These are phyloP conservation scores for Ammospiza caudacuta DNA, from an alignment of 2,113 vertebrate genomes.

Conservation along the genomic window DNA sequence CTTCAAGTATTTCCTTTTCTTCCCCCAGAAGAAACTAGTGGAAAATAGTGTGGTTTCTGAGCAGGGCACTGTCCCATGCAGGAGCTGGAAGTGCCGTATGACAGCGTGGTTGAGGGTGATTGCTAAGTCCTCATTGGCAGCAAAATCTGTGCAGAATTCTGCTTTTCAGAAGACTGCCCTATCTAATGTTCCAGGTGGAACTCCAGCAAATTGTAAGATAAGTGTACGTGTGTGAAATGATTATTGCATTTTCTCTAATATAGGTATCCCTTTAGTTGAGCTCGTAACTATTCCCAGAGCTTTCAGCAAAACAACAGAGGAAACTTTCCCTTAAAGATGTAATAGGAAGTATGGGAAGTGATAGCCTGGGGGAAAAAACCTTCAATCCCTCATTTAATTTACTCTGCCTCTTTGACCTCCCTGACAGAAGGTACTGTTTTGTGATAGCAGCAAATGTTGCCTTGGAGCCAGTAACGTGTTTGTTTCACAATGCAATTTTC, in stretches of 20 bases:
- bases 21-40: neutral
- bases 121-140: neutral
- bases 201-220: neutral
- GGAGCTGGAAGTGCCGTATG: neutral
- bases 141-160: neutral
- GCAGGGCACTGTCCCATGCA: fast-evolving
- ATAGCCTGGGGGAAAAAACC: neutral
- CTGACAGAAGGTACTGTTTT: neutral
- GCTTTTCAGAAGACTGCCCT: neutral
- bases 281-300: neutral
- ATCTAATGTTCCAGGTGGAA: fast-evolving
- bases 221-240: neutral
- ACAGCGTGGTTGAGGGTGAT: neutral
- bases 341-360: neutral
- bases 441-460: neutral
- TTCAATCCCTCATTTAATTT: neutral
- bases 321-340: neutral
- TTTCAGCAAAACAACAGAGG: neutral
- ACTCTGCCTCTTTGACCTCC: neutral
- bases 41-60: neutral
- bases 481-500: neutral
- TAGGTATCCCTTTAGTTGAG: fast-evolving
- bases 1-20: neutral
- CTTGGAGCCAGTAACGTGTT: neutral
- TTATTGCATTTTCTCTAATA: neutral